These are phyloP conservation scores for Syrmaticus mikado DNA, from an alignment of 2,113 vertebrate genomes.

Conservation along the genomic window DNA sequence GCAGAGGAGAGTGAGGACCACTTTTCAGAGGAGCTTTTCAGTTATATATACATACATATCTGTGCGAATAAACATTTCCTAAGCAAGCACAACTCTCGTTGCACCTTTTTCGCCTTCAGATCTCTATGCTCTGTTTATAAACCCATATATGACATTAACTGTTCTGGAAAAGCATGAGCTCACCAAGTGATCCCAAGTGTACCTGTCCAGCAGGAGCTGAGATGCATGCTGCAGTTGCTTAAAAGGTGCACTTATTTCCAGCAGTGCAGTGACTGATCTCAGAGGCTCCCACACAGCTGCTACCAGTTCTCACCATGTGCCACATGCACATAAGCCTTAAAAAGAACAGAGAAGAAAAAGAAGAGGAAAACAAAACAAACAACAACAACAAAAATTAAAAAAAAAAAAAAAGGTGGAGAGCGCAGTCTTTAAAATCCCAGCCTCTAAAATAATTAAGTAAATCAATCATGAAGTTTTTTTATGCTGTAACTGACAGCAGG, in stretches of 20 bases:
- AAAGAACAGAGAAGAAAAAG: not conserved
- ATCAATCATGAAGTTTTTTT: not conserved
- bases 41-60: not conserved
- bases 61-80: not conserved
- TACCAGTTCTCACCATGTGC: not conserved
- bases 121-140: not conserved
- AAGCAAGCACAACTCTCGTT: not conserved
- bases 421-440: too few relatives aligned
- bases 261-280: not conserved
- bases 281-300: not conserved
- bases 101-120: not conserved
- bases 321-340: not conserved
- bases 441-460: not conserved
- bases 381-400: too few relatives aligned
- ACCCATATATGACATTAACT: not conserved
- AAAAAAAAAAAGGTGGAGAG: not conserved
- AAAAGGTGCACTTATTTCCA: not conserved
- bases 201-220: not conserved
- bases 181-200: not conserved
- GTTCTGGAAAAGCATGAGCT: not conserved
- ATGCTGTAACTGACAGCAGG: not conserved
- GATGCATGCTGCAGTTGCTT: not conserved
- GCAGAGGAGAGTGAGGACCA: not conserved
- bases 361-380: too few relatives aligned
- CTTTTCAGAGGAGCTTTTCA: not conserved